Conservation (phyloP, 2,888 invertebrate genomes). For the Keiferia lycopersicella region DNA sequence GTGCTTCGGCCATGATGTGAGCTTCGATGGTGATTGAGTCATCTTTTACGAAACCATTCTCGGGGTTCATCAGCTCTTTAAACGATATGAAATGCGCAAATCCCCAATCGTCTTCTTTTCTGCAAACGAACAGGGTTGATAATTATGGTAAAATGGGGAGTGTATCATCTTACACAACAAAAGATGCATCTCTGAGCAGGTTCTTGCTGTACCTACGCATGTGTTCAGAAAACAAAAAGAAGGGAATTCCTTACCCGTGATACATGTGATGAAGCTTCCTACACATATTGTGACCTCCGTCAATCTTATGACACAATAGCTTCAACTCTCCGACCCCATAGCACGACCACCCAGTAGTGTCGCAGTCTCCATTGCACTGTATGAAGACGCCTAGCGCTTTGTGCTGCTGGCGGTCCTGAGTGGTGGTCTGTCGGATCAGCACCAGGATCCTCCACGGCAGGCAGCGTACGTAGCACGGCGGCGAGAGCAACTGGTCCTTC, state of each 20-base stretch:
- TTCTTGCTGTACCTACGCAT: neutral
- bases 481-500: conserved; percentile 91
- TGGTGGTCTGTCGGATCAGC: conserved; percentile 89
- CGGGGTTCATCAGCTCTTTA: conserved; percentile 95
- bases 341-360: conserved; percentile 98
- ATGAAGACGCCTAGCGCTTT: conserved; percentile 91
- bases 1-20: conserved; percentile 93
- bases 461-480: conserved; percentile 95
- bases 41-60: conserved; percentile 95
- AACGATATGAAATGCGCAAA: conserved; percentile 98
- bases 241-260: conserved; percentile 83
- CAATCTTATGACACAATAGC: conserved; percentile 92
- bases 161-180: too few species aligned
- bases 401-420: conserved; percentile 86
- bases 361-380: conserved; percentile 98
- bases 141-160: neutral
- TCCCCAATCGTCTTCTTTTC: conserved; percentile 94
- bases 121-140: conserved; percentile 36
- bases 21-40: conserved; percentile 95
- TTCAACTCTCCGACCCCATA: conserved; percentile 96
- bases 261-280: conserved; percentile 97
- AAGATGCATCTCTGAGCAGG: too few species aligned
- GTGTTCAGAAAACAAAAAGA: too few species aligned
- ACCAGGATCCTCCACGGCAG: conserved; percentile 99
- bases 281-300: conserved; percentile 86